phyloP scores from a whole-genome alignment of 1,140 invertebrate species.

The Temnothorax nylanderi region DNA sequence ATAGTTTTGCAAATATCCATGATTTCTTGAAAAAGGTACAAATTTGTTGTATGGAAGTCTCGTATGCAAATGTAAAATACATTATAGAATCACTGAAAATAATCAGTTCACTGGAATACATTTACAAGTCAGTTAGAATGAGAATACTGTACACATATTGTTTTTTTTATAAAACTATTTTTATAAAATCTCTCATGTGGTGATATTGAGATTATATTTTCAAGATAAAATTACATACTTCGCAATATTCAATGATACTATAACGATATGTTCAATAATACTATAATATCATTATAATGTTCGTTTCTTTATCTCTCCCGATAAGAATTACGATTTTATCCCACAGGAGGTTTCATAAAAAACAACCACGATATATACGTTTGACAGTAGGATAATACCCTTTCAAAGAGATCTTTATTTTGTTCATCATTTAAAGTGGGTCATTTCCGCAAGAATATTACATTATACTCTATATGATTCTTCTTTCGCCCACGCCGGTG shows the following conservation, averaged over 20 bases:
- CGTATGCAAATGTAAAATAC: background rate
- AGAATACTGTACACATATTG: background rate
- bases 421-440: background rate
- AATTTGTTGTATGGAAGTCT: background rate
- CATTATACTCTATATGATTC: background rate
- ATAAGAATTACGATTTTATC: background rate
- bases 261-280: background rate
- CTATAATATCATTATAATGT: background rate
- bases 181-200: background rate
- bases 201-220: background rate
- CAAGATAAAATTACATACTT: conserved; percentile 11
- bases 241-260: background rate
- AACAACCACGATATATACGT: background rate
- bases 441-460: conserved; percentile 18
- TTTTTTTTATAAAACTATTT: conserved; percentile 19
- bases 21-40: background rate
- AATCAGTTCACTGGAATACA: background rate
- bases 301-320: background rate
- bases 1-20: background rate
- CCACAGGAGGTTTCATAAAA: background rate
- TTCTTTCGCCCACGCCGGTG: background rate
- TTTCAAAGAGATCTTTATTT: background rate
- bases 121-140: background rate
- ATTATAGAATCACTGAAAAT: background rate
- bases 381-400: background rate